Conservation (phyloP, 2,888 invertebrate genomes). For the Tyria jacobaeae region DNA sequence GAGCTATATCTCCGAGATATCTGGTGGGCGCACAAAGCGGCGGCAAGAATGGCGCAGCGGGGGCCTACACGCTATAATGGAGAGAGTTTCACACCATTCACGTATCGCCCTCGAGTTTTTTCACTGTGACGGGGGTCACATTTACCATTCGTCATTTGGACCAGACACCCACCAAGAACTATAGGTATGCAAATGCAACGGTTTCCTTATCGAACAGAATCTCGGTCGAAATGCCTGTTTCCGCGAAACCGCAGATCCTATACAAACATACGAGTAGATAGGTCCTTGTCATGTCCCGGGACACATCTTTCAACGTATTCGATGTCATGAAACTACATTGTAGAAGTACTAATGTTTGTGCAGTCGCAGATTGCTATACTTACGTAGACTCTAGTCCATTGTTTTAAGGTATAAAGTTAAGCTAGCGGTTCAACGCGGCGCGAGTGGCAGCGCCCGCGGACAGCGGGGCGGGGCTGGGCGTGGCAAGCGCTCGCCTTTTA, state of each 20-base stretch:
- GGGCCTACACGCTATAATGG: constrained; percentile 68
- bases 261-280: constrained; percentile 8
- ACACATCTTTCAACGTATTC: constrained; percentile 6
- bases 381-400: constrained; percentile 26
- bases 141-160: constrained; percentile 66
- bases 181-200: constrained; percentile 60
- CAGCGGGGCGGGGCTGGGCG: constrained; percentile 79
- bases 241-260: constrained; percentile 2
- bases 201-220: constrained; percentile 33
- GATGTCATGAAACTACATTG: constrained; percentile 14
- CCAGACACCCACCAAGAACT: constrained; percentile 50
- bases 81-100: constrained; percentile 77
- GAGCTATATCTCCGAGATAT: constrained; percentile 55
- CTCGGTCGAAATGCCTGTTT: constrained; percentile 17
- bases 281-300: background rate
- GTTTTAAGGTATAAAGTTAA: constrained; percentile 31
- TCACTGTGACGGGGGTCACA: constrained; percentile 68
- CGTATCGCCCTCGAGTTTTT: constrained; percentile 66
- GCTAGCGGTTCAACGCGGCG: constrained; percentile 15
- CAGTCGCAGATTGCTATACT: constrained; percentile 11
- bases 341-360: constrained; percentile 25
- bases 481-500: constrained; percentile 59
- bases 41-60: constrained; percentile 74
- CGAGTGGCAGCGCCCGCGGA: constrained; percentile 53
- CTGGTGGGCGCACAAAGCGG: constrained; percentile 67